Percentiles rank a stretch among this genome's conserved stretches.
Conservation (phyloP, 2,888 invertebrate genomes). For the Harmothoe impar region DNA sequence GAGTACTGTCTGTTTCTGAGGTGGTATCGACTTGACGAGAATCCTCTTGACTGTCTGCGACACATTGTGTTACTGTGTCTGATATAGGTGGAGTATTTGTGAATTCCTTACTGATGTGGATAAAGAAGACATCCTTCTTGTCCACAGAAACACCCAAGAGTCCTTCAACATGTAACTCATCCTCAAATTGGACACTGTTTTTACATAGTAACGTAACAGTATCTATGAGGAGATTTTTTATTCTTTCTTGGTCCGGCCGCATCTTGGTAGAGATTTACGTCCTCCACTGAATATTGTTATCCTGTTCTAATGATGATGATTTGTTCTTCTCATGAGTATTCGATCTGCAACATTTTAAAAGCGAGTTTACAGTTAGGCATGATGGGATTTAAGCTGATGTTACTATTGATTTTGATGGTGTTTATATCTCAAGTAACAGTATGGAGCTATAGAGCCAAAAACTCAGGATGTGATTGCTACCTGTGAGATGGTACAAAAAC, state of each 20-base stretch:
- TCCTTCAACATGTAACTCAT: constrained; percentile 64
- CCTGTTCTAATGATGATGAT: not conserved
- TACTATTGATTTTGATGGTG: too few species aligned
- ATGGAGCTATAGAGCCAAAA: too few species aligned
- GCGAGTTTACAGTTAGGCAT: too few species aligned
- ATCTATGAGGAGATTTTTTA: constrained; percentile 63
- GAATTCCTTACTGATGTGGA: constrained; percentile 65
- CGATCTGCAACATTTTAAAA: not conserved
- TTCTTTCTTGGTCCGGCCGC: constrained; percentile 63
- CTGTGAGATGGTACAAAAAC: too few species aligned
- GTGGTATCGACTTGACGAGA: not conserved
- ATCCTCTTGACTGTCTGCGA: constrained; percentile 38
- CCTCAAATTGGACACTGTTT: constrained; percentile 61
- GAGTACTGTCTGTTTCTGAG: constrained; percentile 15
- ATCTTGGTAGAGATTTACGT: constrained; percentile 15
- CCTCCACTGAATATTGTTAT: too few species aligned
- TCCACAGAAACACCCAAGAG: constrained; percentile 67
- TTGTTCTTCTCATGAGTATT: not conserved
- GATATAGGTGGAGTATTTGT: not conserved
- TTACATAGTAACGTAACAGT: constrained; percentile 64
- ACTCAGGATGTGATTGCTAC: too few species aligned
- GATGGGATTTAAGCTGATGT: too few species aligned
- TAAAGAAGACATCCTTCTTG: constrained; percentile 65
- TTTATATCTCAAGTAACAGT: too few species aligned
- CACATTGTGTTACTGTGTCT: constrained; percentile 13